Percentiles rank a stretch among this genome's conserved stretches.
These are phyloP conservation scores for Enoplosus armatus DNA, from an alignment of 2,797 vertebrate species.

Conservation along the genomic window DNA sequence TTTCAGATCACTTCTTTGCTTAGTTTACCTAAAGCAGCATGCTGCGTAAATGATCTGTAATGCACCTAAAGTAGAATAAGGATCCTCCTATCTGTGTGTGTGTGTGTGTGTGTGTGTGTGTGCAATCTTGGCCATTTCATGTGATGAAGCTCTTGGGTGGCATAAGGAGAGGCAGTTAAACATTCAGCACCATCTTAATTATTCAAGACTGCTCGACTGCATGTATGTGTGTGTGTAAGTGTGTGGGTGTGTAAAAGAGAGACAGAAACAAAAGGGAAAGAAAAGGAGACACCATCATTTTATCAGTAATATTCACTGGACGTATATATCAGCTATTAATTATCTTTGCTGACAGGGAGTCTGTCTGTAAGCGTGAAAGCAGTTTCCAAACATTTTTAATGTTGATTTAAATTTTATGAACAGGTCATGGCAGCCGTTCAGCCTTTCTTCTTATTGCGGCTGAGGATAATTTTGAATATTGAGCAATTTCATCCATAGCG, in stretches of 20 bases:
- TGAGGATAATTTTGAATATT: not conserved
- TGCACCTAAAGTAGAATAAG: constrained; percentile 15
- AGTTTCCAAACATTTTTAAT: constrained; percentile 44
- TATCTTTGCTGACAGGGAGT: not conserved
- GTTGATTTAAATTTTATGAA: constrained; percentile 29
- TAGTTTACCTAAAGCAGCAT: not conserved
- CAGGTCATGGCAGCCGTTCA: constrained; percentile 19
- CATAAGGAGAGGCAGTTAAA: constrained; percentile 57
- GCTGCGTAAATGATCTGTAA: not conserved
- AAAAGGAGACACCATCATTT: constrained; percentile 18
- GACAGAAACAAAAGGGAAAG: constrained; percentile 12
- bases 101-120: not conserved
- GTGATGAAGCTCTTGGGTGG: constrained; percentile 54
- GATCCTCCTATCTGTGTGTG: not conserved
- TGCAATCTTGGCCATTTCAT: constrained; percentile 15
- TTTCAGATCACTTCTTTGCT: constrained; percentile 36
- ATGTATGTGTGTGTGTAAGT: not conserved
- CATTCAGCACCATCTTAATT: constrained; percentile 68
- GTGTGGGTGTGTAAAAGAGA: not conserved
- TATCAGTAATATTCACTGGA: constrained; percentile 2
- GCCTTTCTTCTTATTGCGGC: not conserved
- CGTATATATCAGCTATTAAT: constrained; percentile 16
- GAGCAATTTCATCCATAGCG: not conserved
- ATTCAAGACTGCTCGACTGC: constrained; percentile 53
- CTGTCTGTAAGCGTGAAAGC: not conserved